phyloP scores from a whole-genome alignment of 2,113 vertebrate genomes.

The Potamarius usumacintae region DNA sequence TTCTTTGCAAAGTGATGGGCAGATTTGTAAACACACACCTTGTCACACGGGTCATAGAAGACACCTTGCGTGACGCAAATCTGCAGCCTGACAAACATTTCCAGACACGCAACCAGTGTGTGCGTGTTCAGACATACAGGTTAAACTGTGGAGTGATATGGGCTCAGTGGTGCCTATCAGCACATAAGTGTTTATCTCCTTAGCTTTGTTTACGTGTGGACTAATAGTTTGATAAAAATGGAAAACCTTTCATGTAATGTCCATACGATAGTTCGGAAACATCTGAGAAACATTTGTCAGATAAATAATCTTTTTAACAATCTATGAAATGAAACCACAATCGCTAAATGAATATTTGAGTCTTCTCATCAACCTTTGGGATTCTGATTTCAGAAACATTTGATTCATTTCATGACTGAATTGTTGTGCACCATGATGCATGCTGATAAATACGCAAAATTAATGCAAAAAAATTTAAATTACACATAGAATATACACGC shows the following conservation, averaged over 20 bases:
- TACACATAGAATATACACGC: not conserved
- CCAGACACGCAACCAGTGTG: constrained; percentile 26
- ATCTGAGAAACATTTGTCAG: not conserved
- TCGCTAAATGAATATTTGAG: not conserved
- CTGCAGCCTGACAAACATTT: constrained; percentile 26
- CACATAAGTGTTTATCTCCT: not conserved
- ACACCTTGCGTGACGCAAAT: constrained; percentile 41
- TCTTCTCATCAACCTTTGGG: not conserved
- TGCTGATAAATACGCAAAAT: not conserved
- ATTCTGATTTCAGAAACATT: not conserved
- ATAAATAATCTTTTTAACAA: not conserved
- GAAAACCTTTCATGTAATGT: not conserved
- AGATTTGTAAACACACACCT: constrained; percentile 40
- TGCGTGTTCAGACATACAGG: constrained; percentile 1
- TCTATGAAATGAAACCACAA: not conserved
- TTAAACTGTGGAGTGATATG: constrained; percentile 18
- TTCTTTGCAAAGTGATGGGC: constrained; percentile 20
- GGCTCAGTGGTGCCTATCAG: not conserved
- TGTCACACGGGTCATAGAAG: constrained; percentile 32
- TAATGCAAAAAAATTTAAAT: not conserved
- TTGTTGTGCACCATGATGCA: not conserved
- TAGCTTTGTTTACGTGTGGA: not conserved
- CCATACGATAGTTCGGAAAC: not conserved
- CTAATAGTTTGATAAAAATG: not conserved
- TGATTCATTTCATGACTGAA: not conserved